A percentile compares a stretch with the other conserved stretches of the same genome.
These are phyloP conservation scores for Platichthys stellatus DNA, from an alignment of 2,113 vertebrate genomes.

Conservation along the genomic window DNA sequence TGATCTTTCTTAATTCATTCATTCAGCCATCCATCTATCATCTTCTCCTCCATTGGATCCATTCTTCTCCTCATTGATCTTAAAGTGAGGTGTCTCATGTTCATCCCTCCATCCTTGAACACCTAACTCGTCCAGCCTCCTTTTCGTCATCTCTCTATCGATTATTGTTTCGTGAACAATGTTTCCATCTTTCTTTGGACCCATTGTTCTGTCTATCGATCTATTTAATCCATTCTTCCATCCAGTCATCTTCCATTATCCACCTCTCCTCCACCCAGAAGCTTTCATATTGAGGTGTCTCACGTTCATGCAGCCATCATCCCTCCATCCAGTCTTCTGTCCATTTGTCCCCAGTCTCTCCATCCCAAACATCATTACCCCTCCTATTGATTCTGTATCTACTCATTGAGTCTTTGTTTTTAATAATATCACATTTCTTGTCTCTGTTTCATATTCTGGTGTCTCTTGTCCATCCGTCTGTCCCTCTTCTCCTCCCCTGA, in stretches of 20 bases:
- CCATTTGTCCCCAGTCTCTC: neutral
- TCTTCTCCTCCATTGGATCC: no score
- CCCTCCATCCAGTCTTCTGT: neutral
- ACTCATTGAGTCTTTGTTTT: neutral
- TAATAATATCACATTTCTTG: neutral
- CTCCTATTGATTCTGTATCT: neutral
- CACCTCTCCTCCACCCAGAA: neutral
- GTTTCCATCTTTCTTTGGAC: neutral
- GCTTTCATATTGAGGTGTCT: neutral
- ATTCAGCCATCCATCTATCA: no score
- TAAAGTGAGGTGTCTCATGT: neutral
- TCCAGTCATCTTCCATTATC: neutral
- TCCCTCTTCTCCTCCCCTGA: constrained; percentile 28
- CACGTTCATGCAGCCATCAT: neutral
- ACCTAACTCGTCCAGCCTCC: neutral
- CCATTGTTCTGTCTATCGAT: neutral
- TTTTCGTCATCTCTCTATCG: neutral
- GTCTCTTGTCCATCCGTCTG: neutral
- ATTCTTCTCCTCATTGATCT: no score
- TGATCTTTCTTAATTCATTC: no score
- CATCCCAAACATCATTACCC: no score
- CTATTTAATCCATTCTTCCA: neutral
- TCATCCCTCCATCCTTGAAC: neutral
- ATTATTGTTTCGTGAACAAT: neutral
- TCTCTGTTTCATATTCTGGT: neutral